phyloP scores from a whole-genome alignment of 2,888 invertebrate genomes.

The Polymixis flavicincta region DNA sequence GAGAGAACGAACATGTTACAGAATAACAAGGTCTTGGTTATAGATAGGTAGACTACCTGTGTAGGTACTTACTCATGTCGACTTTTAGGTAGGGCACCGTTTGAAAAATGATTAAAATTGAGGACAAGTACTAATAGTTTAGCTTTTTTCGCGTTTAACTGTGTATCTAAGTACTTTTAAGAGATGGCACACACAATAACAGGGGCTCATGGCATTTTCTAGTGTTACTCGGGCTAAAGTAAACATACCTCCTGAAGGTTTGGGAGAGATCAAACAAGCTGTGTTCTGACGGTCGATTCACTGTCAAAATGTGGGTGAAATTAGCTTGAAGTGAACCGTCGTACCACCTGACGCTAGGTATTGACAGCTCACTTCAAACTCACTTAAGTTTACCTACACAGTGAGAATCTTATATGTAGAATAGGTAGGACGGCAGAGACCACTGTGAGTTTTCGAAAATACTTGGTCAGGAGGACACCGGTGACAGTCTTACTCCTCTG shows the following conservation, averaged over 20 bases:
- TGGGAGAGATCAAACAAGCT: neutral
- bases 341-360: neutral
- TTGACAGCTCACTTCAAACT: neutral
- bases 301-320: neutral
- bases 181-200: too few species aligned
- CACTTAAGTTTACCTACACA: neutral
- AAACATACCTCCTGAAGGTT: too few species aligned
- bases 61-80: neutral
- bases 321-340: neutral
- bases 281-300: neutral
- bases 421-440: neutral
- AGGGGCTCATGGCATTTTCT: neutral
- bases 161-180: neutral
- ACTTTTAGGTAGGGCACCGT: neutral
- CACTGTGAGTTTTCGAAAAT: neutral
- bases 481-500: neutral
- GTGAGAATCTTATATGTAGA: neutral
- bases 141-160: neutral
- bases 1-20: neutral
- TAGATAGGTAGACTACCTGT: conserved; percentile 9
- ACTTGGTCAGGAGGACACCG: too few species aligned
- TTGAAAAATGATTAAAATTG: neutral
- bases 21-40: conserved; percentile 30
- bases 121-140: neutral
- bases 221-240: neutral